Evolutionary conservation across 2,888 invertebrate genomes (phyloP), one percentile per base, ranked within the genome.

Genomic region (Gandaritis pyraliata): DNA sequence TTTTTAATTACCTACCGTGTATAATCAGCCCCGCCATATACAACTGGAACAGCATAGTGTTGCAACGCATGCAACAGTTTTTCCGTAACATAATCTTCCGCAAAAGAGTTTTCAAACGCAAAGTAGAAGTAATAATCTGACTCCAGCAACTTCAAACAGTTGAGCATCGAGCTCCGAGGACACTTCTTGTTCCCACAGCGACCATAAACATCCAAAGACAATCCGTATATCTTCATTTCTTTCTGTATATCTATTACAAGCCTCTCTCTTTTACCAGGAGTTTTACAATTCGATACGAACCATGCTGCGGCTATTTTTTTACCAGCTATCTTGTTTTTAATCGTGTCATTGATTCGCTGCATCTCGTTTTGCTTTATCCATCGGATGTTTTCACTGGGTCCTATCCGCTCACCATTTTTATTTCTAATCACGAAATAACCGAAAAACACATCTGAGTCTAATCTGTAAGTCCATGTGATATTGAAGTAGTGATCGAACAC

Each of bases 21-120:
- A 61, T 88, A 88, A 61, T 88, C 83, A 18, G 88, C 86, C 1
- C 74, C 84, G 1, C 88, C 88, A 58, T 73, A 88, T 0, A 88
- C 88, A 33, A 88, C 74, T 1, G 88, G 88, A 1, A 88, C 72
- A 0, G 82, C 74, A 39, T 81, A 74, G 64, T 86, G 71, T 29
- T 81, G 68, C 38, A 88, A 70, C 1, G 80, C 78, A 36, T 75
- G 65, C 15, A 87, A 62, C 54, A 88, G 49, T 65, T 88, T 88
- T 65, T 88, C 88, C 1, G 88, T 87, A 0, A 87, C 87, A 52
- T 86, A 87, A 65, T 87, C 87, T 53, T 79, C 76, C 23, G 74
- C 74, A 5, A 83, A 76, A 0, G 87, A 81, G 61, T 87, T 87
- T 63, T 88, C 87, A 51, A 88, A 84, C 0, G 87, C 74, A 8